Percentiles rank a stretch among this genome's conserved stretches.
Evolutionary conservation across 2,797 vertebrate species (phyloP).

Genomic region (Rhincodon typus): DNA sequence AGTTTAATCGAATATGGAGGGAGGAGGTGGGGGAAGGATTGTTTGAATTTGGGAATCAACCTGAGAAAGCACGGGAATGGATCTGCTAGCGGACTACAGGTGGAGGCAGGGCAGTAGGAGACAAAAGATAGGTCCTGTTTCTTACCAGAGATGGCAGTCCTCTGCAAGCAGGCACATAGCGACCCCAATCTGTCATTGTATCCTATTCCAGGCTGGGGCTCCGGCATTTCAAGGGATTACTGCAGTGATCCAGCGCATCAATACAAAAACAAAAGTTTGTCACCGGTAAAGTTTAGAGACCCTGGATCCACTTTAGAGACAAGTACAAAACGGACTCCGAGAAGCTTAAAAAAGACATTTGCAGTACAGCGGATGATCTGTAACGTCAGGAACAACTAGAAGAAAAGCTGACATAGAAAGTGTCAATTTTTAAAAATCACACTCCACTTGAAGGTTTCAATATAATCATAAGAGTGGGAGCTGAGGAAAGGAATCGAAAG

Average conservation of each 20-base stretch:
- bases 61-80: not conserved
- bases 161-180: not conserved
- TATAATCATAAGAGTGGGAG: not conserved
- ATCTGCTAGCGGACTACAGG: not conserved
- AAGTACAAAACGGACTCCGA: not conserved
- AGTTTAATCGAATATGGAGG: not conserved
- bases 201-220: not conserved
- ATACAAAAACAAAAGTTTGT: not conserved
- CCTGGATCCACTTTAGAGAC: not conserved
- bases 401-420: not conserved
- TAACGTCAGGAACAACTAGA: not conserved
- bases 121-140: not conserved
- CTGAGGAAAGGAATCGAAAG: not conserved
- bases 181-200: not conserved
- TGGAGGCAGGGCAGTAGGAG: not conserved
- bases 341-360: not conserved
- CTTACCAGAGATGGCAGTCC: not conserved
- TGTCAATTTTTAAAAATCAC: not conserved
- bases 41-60: not conserved
- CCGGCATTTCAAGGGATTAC: not conserved
- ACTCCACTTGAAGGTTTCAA: not conserved
- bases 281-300: not conserved
- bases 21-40: not conserved
- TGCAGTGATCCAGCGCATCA: not conserved
- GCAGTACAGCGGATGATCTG: not conserved